These are phyloP conservation scores for Phoxinus dragarum DNA, from an alignment of 2,797 vertebrate genomes.

Conservation along the genomic window DNA sequence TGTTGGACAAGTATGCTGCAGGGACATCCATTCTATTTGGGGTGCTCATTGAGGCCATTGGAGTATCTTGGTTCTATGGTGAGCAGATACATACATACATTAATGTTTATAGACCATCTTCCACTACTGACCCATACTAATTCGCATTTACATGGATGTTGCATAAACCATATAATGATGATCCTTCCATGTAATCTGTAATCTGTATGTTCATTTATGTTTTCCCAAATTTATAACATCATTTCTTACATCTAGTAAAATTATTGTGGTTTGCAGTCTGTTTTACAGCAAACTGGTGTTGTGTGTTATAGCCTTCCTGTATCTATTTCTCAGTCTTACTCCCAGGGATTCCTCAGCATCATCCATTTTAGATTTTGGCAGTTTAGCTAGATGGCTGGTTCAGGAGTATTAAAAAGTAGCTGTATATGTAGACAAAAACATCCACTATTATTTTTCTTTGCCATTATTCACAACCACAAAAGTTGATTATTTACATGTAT, in stretches of 20 bases:
- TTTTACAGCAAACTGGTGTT: background rate
- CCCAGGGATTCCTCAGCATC: background rate
- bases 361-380: too few species aligned
- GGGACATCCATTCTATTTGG: conserved; percentile 96
- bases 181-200: background rate
- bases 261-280: background rate
- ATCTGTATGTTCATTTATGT: background rate
- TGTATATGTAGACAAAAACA: background rate
- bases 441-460: background rate
- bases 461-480: background rate
- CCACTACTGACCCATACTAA: background rate
- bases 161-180: background rate
- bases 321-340: background rate
- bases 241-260: background rate
- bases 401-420: background rate
- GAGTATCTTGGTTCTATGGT: conserved; percentile 99
- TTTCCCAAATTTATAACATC: background rate
- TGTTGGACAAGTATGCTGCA: conserved; percentile 94
- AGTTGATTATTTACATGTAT: background rate
- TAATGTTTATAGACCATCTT: background rate
- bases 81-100: conserved; percentile 58
- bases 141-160: background rate
- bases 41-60: conserved; percentile 95
- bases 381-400: too few species aligned
- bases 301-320: background rate